Conservation (phyloP, 2,113 vertebrate species). For the Callaeas wilsoni region DNA sequence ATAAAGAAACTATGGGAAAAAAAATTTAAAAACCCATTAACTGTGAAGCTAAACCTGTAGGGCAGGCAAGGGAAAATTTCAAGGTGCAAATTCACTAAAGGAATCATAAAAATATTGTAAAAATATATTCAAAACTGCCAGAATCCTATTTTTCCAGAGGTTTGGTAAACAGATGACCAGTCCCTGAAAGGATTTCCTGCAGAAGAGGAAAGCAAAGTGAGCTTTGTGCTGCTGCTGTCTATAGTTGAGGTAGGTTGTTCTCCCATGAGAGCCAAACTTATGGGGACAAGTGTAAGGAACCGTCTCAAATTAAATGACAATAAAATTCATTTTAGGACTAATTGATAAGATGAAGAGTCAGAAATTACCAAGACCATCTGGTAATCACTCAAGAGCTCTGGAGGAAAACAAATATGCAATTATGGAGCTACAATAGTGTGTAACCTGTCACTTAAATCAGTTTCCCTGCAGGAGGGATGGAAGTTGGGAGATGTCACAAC, state of each 20-base stretch:
- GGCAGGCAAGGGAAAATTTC: neutral
- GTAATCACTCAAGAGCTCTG: slow-evolving; percentile 52
- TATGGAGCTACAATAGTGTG: slow-evolving; percentile 36
- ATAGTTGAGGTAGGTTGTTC: neutral
- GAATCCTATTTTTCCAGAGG: neutral
- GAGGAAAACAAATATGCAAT: slow-evolving; percentile 62
- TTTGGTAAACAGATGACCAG: neutral
- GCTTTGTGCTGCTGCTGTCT: neutral
- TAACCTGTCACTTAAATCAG: slow-evolving; percentile 56
- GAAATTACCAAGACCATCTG: slow-evolving; percentile 58
- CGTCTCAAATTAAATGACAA: slow-evolving; percentile 43
- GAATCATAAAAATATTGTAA: neutral
- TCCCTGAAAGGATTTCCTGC: neutral
- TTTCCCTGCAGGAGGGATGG: slow-evolving; percentile 36
- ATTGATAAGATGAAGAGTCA: slow-evolving; percentile 61
- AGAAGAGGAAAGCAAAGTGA: neutral
- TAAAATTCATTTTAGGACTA: slow-evolving; percentile 54
- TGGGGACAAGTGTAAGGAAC: slow-evolving; percentile 34
- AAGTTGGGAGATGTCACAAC: slow-evolving; percentile 29
- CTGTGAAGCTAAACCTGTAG: neutral
- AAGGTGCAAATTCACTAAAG: neutral
- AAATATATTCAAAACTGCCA: neutral
- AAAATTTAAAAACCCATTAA: neutral
- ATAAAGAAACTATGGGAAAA: neutral
- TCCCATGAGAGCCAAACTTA: slow-evolving; percentile 23